Percentiles rank a stretch among this genome's conserved stretches.
Conservation (phyloP, 2,888 invertebrate species). For the Eupithecia subumbrata region DNA sequence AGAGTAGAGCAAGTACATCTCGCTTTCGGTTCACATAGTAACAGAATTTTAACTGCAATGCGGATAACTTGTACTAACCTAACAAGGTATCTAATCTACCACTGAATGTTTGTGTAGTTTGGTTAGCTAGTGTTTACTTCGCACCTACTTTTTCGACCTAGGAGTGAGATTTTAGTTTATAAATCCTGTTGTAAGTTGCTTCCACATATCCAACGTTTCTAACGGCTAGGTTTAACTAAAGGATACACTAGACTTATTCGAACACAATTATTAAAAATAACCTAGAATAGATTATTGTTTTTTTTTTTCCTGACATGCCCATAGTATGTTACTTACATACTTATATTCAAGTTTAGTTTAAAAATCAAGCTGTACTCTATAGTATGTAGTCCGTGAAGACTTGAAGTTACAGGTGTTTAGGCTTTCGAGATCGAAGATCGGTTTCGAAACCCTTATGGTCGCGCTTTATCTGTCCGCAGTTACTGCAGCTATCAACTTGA, state of each 20-base stretch:
- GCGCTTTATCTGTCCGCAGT: too few species aligned
- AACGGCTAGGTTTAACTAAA: neutral
- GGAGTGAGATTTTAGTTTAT: neutral
- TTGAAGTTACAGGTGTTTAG: too few species aligned
- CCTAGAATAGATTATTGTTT: too few species aligned
- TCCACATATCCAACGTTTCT: neutral
- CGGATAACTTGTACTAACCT: constrained; percentile 22
- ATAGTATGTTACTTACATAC: too few species aligned
- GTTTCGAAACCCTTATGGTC: too few species aligned
- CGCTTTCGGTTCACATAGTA: constrained; percentile 9
- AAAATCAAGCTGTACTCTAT: too few species aligned
- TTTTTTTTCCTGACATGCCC: too few species aligned
- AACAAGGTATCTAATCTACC: constrained; percentile 1
- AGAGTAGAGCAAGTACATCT: constrained; percentile 8
- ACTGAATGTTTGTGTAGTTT: neutral
- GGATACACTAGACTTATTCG: neutral
- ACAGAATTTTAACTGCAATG: constrained; percentile 30
- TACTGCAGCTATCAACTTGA: too few species aligned
- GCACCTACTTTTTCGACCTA: neutral
- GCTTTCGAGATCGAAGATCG: too few species aligned
- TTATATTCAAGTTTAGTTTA: too few species aligned
- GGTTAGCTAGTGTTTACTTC: neutral
- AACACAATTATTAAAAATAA: neutral
- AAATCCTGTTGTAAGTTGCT: neutral
- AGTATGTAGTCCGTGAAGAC: too few species aligned